Base-by-base conservation (phyloP, 2,888 invertebrate genomes). In the Drosophila buzzatii region DNA sequence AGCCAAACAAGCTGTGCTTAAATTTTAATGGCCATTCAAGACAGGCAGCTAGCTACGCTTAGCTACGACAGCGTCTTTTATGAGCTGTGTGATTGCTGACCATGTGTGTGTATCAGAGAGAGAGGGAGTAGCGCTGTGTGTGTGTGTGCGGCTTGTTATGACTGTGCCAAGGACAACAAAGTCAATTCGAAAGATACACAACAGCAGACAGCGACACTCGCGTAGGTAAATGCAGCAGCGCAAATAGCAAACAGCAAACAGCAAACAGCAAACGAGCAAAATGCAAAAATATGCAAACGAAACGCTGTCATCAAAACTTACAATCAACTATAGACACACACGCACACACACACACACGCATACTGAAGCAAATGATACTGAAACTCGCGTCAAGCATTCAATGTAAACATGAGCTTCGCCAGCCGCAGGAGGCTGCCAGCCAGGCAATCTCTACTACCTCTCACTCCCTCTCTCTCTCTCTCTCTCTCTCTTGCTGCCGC, bases 241-340 rank as follows among this genome's bases (percentile, higher is more conserved):
- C 61, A 61, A 62, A 76, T 27, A 67, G 53, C 53, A 53, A 53
- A 53, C 37, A 65, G 60, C 64, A 70, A 76, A 71, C 60, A 62
- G 60, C 55, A 64, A 79, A 87, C n/a, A 65, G 60, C 64, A 70
- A 76, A 71, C 60, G 70, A 62, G 60, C 55, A 64, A 79, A 87
- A 86, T 86, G 88, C 90, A 88, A 86, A 86, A 89, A 86, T 89
- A 86, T 86, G 88, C 86, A 80, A 89, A 85, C 88, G 83, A 81
- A 79, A 70, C 73, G 77, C 77, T 87, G 85, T 87, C 85, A 87
- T 82, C 85, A 81, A 74, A 88, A 87, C 88, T 82, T 74, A 81
- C 85, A 89, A 86, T 86, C 86, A 89, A 70, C 82, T 74, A 60
- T 67, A 35, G 65, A 62, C 39, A 67, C 57, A 49, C 66, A 52